Percentiles rank a stretch among this genome's conserved stretches.
These are phyloP conservation scores for Galago senegalensis DNA, from an alignment of 2,797 vertebrate genomes.

Conservation along the genomic window DNA sequence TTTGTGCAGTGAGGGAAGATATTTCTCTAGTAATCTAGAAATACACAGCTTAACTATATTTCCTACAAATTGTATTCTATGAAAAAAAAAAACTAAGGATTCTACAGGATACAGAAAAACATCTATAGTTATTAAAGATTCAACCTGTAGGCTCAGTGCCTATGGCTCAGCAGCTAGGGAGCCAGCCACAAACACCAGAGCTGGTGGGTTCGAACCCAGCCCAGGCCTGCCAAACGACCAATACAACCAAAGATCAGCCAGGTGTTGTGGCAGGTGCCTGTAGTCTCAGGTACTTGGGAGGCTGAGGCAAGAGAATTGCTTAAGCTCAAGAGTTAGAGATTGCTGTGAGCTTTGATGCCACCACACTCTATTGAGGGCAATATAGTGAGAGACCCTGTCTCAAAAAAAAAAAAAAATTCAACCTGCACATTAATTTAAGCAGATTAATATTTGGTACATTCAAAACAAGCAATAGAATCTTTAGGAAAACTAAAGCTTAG, in stretches of 20 bases:
- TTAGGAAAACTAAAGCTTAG: background rate
- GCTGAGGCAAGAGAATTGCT: too few species aligned
- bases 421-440: background rate
- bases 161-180: too few species aligned
- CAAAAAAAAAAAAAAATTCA: background rate
- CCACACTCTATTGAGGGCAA: too few species aligned
- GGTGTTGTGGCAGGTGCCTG: too few species aligned
- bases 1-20: background rate
- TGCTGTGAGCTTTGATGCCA: too few species aligned
- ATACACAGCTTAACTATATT: background rate
- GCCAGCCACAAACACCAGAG: too few species aligned
- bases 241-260: too few species aligned
- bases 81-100: slow-evolving; percentile 13
- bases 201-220: too few species aligned
- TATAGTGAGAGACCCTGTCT: too few species aligned
- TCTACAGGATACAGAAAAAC: background rate
- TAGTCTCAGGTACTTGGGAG: too few species aligned
- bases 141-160: background rate
- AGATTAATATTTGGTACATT: slow-evolving; percentile 31
- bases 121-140: slow-evolving; percentile 18
- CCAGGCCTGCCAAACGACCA: too few species aligned
- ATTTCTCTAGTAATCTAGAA: slow-evolving; percentile 46
- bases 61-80: background rate
- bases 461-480: background rate
- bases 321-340: too few species aligned